These are phyloP conservation scores for Sceliomorpha sp. DNA, from an alignment of 2,888 invertebrate genomes.

Conservation along the genomic window DNA sequence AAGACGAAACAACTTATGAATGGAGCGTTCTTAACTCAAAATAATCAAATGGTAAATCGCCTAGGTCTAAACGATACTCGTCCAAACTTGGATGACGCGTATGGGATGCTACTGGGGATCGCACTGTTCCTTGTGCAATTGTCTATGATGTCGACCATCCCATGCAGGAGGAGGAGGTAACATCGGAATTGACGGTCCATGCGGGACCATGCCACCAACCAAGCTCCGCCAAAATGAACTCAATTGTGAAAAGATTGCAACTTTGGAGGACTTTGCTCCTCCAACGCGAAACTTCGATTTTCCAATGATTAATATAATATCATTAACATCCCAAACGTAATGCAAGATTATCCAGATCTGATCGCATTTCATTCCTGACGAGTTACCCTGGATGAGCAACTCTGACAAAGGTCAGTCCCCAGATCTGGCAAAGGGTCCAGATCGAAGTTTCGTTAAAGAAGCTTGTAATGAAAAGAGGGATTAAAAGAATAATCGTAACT, in stretches of 20 bases:
- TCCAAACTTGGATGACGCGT: no score
- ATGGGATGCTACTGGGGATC: no score
- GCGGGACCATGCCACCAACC: conserved; percentile 72
- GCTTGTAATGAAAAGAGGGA: conserved; percentile 25
- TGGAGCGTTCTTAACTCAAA: conserved; percentile 53
- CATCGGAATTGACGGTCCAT: conserved; percentile 63
- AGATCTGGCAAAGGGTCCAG: no score
- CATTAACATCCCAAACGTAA: background rate
- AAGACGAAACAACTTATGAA: conserved; percentile 62
- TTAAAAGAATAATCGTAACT: no score
- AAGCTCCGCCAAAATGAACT: conserved; percentile 58
- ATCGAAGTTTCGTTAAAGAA: conserved; percentile 45
- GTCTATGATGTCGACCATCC: conserved; percentile 53
- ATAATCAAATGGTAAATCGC: conserved; percentile 62
- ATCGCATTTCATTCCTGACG: no score
- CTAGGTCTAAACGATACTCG: no score
- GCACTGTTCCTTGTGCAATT: conserved; percentile 56
- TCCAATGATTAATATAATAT: background rate
- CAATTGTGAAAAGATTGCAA: conserved; percentile 3
- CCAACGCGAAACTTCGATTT: conserved; percentile 6
- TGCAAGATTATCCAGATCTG: no score
- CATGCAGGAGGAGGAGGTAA: conserved; percentile 57
- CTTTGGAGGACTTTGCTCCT: conserved; percentile 3
- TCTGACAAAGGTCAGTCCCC: no score
- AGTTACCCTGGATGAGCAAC: no score